Conservation (phyloP, 2,797 vertebrate species). For the Simalia tracyae region DNA sequence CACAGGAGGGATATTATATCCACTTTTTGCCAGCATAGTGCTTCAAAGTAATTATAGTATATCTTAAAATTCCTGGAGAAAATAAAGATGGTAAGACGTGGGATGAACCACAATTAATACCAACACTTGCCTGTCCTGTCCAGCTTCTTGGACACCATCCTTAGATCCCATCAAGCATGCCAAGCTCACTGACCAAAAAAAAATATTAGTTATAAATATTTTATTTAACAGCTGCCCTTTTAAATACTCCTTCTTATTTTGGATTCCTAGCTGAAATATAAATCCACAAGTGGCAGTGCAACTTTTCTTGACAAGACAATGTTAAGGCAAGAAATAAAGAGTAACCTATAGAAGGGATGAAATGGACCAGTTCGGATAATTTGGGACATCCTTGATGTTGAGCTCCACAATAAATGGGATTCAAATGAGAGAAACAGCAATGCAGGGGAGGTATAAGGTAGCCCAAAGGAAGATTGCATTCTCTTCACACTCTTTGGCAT, state of each 20-base stretch:
- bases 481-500: not conserved
- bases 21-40: not conserved
- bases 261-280: not conserved
- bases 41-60: not conserved
- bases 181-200: not conserved
- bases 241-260: not conserved
- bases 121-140: not conserved
- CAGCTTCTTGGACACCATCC: not conserved
- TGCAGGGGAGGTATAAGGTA: not conserved
- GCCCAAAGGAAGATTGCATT: not conserved
- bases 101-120: not conserved
- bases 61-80: not conserved
- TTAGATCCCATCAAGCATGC: not conserved
- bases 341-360: not conserved
- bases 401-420: not conserved
- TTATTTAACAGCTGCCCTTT: not conserved
- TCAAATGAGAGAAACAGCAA: not conserved
- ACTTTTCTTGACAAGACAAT: not conserved
- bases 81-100: not conserved
- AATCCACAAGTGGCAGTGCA: not conserved
- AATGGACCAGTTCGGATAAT: not conserved
- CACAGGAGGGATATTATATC: not conserved
- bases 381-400: not conserved
- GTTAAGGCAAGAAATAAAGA: not conserved
- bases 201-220: not conserved